Evolutionary conservation across 2,797 vertebrate species (phyloP), one percentile per base, ranked within the genome.

Genomic region (Philypnodon macrostomus): DNA sequence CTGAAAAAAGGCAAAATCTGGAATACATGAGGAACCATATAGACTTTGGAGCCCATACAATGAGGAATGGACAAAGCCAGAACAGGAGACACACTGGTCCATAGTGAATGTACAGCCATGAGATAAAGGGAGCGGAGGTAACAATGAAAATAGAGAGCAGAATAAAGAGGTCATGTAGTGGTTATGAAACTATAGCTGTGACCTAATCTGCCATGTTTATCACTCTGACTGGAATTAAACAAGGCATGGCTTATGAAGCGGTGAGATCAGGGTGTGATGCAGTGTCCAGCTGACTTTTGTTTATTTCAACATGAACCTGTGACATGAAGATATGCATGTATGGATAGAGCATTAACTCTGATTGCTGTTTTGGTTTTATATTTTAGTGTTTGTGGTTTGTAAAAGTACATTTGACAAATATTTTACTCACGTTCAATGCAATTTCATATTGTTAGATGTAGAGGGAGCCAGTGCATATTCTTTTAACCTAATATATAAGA

Each of bases 201-300:
- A 87, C 86, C 87, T 89, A 88, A 90, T 89, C 85, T 86, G 75
- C 59, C 62, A 47, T 88, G 83, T 89, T 88, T 85, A 88, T 78
- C 76, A 70, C 61, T 70, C 73, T 80, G 70, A 77, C 80, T 87
- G 85, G 80, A 88, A 87, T 88, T 85, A 85, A 71, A 86, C 73
- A 66, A 79, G 80, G n/a, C n/a, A n/a, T n/a, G n/a, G 80, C 78
- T 80, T 73, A 67, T 74, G 76, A 79, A 18, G 48, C 35, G 37
- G 46, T 58, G 50, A 58, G 47, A 70, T 41, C 56, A 46, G 19
- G 56, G 47, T n/a, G n/a, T 42, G 47, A 42, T 64, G 34, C 34
- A 38, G 27, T 23, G 44, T 57, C 40, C 39, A 36, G 46, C 69
- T 53, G n/a, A 33, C 38, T 31, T 17, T 21, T 15, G 10, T 30